Conservation (phyloP, 37 sponge, comb jelly and placozoan genomes). For the Beroe forskalii region DNA sequence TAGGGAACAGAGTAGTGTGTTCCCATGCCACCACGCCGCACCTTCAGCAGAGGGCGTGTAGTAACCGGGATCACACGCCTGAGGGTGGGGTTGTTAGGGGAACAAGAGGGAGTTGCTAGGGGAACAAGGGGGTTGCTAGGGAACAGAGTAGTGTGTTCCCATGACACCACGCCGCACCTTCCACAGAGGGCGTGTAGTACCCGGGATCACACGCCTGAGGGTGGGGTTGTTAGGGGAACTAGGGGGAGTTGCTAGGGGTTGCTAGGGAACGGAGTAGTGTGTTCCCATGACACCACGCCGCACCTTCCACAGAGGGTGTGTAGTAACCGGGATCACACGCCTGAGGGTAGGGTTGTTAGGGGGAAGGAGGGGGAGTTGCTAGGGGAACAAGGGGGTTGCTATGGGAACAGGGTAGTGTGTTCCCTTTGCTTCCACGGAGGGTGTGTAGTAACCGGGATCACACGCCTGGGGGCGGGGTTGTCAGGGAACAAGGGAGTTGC, state of each 20-base stretch:
- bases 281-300: not conserved
- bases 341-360: too few species aligned
- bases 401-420: too few species aligned
- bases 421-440: not conserved
- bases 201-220: slow-evolving; percentile 30
- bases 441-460: slow-evolving; percentile 36
- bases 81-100: too few species aligned
- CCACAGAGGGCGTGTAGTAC: slow-evolving; percentile 17
- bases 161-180: not conserved
- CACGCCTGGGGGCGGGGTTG: slow-evolving; percentile 7
- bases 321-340: slow-evolving; percentile 1
- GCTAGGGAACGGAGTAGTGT: too few species aligned
- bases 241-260: too few species aligned
- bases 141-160: too few species aligned
- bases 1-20: too few species aligned
- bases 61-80: slow-evolving; percentile 1
- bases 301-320: not conserved
- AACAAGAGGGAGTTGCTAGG: too few species aligned
- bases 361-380: too few species aligned
- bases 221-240: not conserved
- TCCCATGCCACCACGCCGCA: not conserved
- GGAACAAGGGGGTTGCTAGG: too few species aligned
- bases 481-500: too few species aligned
- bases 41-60: slow-evolving; percentile 11
- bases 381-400: not conserved